Evolutionary conservation across 2,888 invertebrate species (phyloP).

Genomic region (Patella depressa): DNA sequence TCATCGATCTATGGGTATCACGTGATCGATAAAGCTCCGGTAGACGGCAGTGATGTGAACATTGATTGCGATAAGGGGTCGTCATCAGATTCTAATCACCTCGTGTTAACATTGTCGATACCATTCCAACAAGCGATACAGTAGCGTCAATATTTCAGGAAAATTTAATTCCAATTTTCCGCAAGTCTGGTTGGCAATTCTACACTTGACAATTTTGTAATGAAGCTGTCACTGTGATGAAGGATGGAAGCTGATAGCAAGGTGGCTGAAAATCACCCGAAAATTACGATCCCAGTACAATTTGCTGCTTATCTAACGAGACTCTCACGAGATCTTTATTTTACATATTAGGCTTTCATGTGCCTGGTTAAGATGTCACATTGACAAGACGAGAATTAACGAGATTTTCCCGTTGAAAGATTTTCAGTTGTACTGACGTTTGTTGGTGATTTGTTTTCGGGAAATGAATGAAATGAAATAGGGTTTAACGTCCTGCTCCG

Average conservation of each 20-base stretch:
- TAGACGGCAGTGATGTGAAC: not conserved
- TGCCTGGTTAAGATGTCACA: constrained; percentile 9
- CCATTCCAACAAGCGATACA: constrained; percentile 6
- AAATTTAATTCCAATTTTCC: constrained; percentile 50
- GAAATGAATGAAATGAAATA: no score
- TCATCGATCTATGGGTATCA: not conserved
- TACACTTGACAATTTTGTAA: constrained; percentile 45
- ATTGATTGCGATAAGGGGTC: constrained; percentile 8
- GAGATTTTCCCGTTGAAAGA: constrained; percentile 13
- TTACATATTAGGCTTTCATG: constrained; percentile 9
- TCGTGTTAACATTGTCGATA: constrained; percentile 1
- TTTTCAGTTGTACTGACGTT: not conserved
- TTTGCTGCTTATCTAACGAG: constrained; percentile 12
- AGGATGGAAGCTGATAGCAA: constrained; percentile 14
- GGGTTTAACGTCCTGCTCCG: no score
- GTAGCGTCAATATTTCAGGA: constrained; percentile 42
- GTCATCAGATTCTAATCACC: constrained; percentile 5
- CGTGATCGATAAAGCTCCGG: constrained; percentile 4
- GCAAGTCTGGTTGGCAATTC: constrained; percentile 43
- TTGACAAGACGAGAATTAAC: constrained; percentile 9
- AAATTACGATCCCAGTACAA: constrained; percentile 9
- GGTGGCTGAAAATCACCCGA: not conserved
- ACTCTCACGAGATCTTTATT: constrained; percentile 6
- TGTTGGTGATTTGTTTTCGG: no score
- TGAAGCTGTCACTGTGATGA: constrained; percentile 41